A percentile compares a stretch with the other conserved stretches of the same genome.
Conservation (phyloP, 1,140 invertebrate species). For the Platorchestia sp. region DNA sequence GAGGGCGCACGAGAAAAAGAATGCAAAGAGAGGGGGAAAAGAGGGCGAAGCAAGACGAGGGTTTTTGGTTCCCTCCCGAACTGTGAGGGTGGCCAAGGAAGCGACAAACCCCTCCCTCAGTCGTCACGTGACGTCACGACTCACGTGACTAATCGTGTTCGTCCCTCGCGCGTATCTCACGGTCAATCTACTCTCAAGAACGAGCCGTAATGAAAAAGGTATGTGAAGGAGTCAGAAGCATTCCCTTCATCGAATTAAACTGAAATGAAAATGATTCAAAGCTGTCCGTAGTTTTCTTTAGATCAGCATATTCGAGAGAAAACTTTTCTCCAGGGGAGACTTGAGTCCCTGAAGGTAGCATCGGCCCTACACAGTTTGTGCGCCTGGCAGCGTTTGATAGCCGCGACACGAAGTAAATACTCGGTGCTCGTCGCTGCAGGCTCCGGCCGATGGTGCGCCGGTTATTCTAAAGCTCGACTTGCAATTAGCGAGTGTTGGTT, state of each 20-base stretch:
- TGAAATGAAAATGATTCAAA: neutral
- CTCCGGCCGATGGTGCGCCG: neutral
- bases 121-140: neutral
- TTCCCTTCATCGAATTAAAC: neutral
- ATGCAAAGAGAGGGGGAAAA: neutral
- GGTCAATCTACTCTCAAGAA: neutral
- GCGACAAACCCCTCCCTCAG: neutral
- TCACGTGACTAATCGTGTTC: neutral
- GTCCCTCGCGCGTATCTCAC: neutral
- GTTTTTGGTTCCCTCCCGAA: neutral
- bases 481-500: neutral
- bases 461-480: neutral
- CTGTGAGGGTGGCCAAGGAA: neutral
- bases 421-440: neutral
- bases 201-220: neutral
- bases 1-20: neutral
- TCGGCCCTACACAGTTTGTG: neutral
- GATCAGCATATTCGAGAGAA: neutral
- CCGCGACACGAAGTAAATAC: neutral
- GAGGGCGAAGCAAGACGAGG: neutral
- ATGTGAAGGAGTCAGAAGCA: neutral
- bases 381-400: neutral
- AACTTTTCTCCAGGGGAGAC: constrained; percentile 10
- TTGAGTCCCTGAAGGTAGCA: neutral
- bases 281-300: neutral